These are phyloP conservation scores for Cololabis saira DNA, from an alignment of 2,113 vertebrate genomes.

Conservation along the genomic window DNA sequence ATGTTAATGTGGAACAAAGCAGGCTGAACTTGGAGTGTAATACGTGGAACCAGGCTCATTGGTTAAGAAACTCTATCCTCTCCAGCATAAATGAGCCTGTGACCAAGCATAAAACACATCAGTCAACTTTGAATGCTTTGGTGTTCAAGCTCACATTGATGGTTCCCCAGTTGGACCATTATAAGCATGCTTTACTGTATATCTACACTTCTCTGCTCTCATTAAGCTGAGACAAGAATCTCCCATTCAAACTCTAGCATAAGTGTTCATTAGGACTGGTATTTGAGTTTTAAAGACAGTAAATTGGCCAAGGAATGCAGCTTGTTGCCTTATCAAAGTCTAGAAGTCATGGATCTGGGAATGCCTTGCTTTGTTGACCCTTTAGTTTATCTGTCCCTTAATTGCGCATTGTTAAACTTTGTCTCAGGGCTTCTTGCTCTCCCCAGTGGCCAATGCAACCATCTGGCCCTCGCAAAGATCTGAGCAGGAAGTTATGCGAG, in stretches of 20 bases:
- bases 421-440: conserved; percentile 69
- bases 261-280: conserved; percentile 63
- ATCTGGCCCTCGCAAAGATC: conserved; percentile 80
- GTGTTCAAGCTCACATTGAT: conserved; percentile 42
- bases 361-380: conserved; percentile 76
- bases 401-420: conserved; percentile 79
- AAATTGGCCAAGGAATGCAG: conserved; percentile 71
- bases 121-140: conserved; percentile 50
- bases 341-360: conserved; percentile 65
- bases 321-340: conserved; percentile 70
- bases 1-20: conserved; percentile 76
- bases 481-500: conserved; percentile 73
- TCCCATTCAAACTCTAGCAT: conserved; percentile 42
- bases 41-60: conserved; percentile 49
- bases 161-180: conserved; percentile 45
- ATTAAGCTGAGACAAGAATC: conserved; percentile 63
- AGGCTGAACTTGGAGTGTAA: conserved; percentile 61
- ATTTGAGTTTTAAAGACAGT: conserved; percentile 65
- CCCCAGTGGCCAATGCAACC: conserved; percentile 75
- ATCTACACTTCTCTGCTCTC: conserved; percentile 48
- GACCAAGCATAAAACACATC: conserved; percentile 53
- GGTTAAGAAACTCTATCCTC: conserved; percentile 54
- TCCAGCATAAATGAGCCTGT: conserved; percentile 55
- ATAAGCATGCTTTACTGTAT: conserved; percentile 55
- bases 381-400: conserved; percentile 76